Evolutionary conservation across 1,140 invertebrate species (phyloP).

Genomic region (Apis mellifera): Amel_HAv3.1 CM009931.2:12913001-12913500

Average conservation of each 20-base stretch:
- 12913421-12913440: too few species aligned
- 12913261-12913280: constrained; percentile 31
- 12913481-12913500: too few species aligned
- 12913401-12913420: background rate
- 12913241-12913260: constrained; percentile 26
- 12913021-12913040: too few species aligned
- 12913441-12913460: too few species aligned
- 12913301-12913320: constrained; percentile 65
- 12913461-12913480: too few species aligned
- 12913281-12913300: constrained; percentile 64
- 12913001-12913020: too few species aligned
- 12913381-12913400: constrained; percentile 18
- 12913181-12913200: background rate
- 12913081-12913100: too few species aligned
- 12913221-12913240: constrained; percentile 22
- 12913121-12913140: background rate
- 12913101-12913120: background rate
- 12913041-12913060: background rate
- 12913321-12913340: constrained; percentile 63
- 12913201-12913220: background rate
- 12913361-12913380: constrained; percentile 46
- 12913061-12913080: background rate
- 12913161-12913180: constrained; percentile 18
- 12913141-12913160: background rate
- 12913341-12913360: constrained; percentile 67